phyloP scores from a whole-genome alignment of 1,140 invertebrate species.

The Nomia melanderi region DNA sequence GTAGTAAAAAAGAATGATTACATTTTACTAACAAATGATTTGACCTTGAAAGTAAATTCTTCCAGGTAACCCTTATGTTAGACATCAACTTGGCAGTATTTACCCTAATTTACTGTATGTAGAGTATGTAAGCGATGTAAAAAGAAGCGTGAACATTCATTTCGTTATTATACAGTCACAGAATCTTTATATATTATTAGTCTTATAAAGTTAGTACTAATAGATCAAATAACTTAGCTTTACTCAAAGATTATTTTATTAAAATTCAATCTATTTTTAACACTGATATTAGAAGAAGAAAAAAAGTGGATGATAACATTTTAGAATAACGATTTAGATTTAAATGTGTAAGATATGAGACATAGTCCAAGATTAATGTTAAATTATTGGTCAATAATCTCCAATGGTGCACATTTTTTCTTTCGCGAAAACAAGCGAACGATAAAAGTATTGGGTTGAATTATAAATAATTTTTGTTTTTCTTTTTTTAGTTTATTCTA shows the following conservation, averaged over 20 bases:
- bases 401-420: conserved; percentile 15
- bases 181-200: conserved; percentile 10
- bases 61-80: not conserved
- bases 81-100: conserved; percentile 32
- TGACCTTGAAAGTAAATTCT: not conserved
- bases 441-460: not conserved
- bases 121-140: not conserved
- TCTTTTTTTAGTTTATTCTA: not conserved
- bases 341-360: not conserved
- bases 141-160: not conserved
- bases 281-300: not conserved
- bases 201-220: conserved; percentile 15
- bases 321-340: conserved; percentile 1
- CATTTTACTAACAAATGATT: too few species aligned
- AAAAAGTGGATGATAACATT: not conserved
- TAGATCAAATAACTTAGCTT: conserved; percentile 1
- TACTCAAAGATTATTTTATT: conserved; percentile 31
- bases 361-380: conserved; percentile 1
- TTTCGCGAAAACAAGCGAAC: not conserved
- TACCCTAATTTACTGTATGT: not conserved
- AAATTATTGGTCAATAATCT: conserved; percentile 1
- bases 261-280: conserved; percentile 46
- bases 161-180: conserved; percentile 18
- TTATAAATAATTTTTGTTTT: not conserved
- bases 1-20: too few species aligned